phyloP scores from a whole-genome alignment of 2,888 invertebrate species.

The Drosophila niveifrons region DNA sequence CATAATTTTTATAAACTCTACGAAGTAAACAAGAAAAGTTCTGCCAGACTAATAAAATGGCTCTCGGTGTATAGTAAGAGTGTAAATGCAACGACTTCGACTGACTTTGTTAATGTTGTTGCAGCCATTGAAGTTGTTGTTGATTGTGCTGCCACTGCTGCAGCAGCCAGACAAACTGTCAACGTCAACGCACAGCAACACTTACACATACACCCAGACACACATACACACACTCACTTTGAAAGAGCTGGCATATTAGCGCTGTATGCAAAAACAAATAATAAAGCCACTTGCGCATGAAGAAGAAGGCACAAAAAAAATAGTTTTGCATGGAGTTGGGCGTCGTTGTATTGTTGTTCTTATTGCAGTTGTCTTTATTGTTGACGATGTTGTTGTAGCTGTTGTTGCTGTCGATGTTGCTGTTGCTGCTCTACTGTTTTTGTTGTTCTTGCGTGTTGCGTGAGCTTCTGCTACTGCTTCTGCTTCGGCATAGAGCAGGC shows the following conservation, averaged over 20 bases:
- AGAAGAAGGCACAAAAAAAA: slow-evolving; percentile 34
- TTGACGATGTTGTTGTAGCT: slow-evolving; percentile 3
- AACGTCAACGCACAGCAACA: slow-evolving; percentile 38
- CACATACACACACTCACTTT: slow-evolving; percentile 7
- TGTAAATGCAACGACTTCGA: not conserved
- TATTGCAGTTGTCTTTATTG: slow-evolving; percentile 20
- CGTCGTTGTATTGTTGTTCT: slow-evolving; percentile 30
- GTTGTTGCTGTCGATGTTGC: slow-evolving; percentile 4
- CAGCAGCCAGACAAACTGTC: slow-evolving; percentile 51
- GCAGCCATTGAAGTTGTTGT: slow-evolving; percentile 31
- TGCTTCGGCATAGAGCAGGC: slow-evolving; percentile 49
- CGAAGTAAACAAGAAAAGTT: no score
- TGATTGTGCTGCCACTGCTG: slow-evolving; percentile 21
- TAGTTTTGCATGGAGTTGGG: slow-evolving; percentile 45
- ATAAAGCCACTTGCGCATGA: slow-evolving; percentile 71
- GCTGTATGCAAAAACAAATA: slow-evolving; percentile 69
- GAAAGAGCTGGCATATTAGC: slow-evolving; percentile 49
- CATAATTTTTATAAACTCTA: no score
- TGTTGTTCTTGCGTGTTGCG: slow-evolving; percentile 25
- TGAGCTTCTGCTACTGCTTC: slow-evolving; percentile 32
- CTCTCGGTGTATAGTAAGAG: not conserved
- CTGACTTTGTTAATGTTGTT: slow-evolving; percentile 18
- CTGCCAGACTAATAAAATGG: no score
- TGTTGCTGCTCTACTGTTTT: slow-evolving; percentile 11
- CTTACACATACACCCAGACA: slow-evolving; percentile 17